Evolutionary conservation across 2,888 invertebrate species (phyloP), one percentile per base, ranked within the genome.

Genomic region (Encarsia formosa): DNA sequence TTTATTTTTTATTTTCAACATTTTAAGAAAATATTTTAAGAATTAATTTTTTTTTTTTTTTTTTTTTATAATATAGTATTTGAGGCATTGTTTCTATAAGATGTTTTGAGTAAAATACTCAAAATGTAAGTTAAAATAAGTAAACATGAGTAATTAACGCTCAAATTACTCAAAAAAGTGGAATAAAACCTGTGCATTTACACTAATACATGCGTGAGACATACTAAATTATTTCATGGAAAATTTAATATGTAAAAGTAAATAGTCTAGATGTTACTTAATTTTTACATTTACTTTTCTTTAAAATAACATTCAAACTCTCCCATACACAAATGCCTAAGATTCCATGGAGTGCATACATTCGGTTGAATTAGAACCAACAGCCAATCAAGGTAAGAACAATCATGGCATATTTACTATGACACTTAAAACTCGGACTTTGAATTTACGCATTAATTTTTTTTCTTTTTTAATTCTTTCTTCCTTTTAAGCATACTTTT

Each of bases 331-430:
- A 16, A 22, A 24, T 35, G 5, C 55, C 55, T 48, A 55, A 52
- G 19, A 55, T 48, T 52, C 52, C 15, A 8, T 5, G 19, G 49
- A 56, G 55, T 52, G 49, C 55, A 46, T 23, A 39, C 44, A 44
- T 42, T 41, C 16, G 49, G 41, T 39, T 47, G 35, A n/a, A 26
- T 43, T 40, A 34, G 48, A 48, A 46, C 35, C 38, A 49, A 29
- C 32, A 52, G 39, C n/a, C 49, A 16, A 42, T 46, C 43, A 20
- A 47, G 46, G 53, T 40, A 56, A 52, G 40, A 52, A 56, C 49
- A 52, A 50, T 20, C 56, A 56, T 56, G 56, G 53, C 52, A 56
- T 53, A 52, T 50, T 52, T 56, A 56, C 52, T 56, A 56, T 56
- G 56, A 56, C 56, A 56, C 56, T 56, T 56, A 50, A 39, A 56